phyloP scores from a whole-genome alignment of 2,888 invertebrate genomes.

The Eumacrocentrus americanus region DNA sequence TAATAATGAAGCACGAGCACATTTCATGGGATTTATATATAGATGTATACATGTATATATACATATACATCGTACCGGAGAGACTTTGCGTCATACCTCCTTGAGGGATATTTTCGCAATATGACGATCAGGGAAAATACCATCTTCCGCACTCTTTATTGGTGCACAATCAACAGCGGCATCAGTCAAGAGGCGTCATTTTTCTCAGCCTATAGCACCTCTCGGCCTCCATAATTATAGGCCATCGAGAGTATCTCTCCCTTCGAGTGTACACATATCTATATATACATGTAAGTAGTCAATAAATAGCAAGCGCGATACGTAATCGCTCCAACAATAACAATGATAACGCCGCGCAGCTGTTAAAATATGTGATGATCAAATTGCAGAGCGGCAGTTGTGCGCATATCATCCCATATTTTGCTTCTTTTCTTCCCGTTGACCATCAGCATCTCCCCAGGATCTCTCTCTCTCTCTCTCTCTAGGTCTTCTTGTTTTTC shows the following conservation, averaged over 20 bases:
- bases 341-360: slow-evolving; percentile 34
- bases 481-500: neutral
- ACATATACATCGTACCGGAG: too few relatives aligned
- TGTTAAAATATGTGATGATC: slow-evolving; percentile 38
- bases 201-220: neutral
- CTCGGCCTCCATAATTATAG: slow-evolving; percentile 22
- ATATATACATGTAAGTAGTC: slow-evolving; percentile 24
- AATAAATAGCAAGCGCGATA: slow-evolving; percentile 40
- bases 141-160: slow-evolving; percentile 45
- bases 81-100: too few relatives aligned
- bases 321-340: slow-evolving; percentile 41
- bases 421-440: neutral
- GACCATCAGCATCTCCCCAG: neutral
- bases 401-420: neutral
- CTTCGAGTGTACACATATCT: neutral
- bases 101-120: slow-evolving; percentile 37
- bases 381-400: slow-evolving; percentile 37
- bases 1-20: slow-evolving; percentile 47
- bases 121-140: slow-evolving; percentile 41
- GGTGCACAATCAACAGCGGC: slow-evolving; percentile 30
- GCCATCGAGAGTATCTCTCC: slow-evolving; percentile 24
- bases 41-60: neutral
- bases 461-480: neutral
- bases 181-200: slow-evolving; percentile 8
- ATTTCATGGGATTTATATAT: slow-evolving; percentile 46